A percentile compares a stretch with the other conserved stretches of the same genome.
Conservation (phyloP, 30 jellyfish, hydroid and myxozoan genomes). For the Cassiopea xamachana region DNA sequence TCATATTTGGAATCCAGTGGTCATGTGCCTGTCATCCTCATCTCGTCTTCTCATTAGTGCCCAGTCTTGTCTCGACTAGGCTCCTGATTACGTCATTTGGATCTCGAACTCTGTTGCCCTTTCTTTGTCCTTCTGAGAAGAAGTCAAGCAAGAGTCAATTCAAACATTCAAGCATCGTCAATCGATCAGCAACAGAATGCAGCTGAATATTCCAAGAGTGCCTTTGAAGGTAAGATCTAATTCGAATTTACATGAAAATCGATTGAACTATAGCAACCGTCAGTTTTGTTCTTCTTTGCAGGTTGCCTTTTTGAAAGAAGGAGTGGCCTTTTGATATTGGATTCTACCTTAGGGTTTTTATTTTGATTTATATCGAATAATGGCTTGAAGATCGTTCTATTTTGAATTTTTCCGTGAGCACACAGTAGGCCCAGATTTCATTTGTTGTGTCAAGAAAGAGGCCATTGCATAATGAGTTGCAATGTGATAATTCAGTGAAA, state of each 20-base stretch:
- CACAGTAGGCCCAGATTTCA: too few relatives aligned
- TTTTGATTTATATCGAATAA: too few relatives aligned
- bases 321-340: background rate
- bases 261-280: background rate
- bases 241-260: background rate
- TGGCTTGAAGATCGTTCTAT: too few relatives aligned
- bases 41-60: background rate
- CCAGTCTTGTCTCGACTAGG: background rate
- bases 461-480: too few relatives aligned
- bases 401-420: too few relatives aligned
- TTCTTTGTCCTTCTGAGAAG: background rate
- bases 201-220: background rate
- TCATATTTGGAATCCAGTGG: background rate
- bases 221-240: conserved; percentile 9
- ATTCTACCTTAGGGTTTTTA: too few relatives aligned
- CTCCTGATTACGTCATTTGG: background rate
- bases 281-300: background rate
- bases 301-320: background rate
- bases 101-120: background rate
- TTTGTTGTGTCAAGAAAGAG: too few relatives aligned
- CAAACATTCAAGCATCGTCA: background rate
- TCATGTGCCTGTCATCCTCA: background rate
- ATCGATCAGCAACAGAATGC: background rate
- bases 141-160: background rate
- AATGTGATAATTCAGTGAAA: too few relatives aligned